phyloP scores from a whole-genome alignment of 2,113 vertebrate species.

The Heterotilapia buettikoferi region DNA sequence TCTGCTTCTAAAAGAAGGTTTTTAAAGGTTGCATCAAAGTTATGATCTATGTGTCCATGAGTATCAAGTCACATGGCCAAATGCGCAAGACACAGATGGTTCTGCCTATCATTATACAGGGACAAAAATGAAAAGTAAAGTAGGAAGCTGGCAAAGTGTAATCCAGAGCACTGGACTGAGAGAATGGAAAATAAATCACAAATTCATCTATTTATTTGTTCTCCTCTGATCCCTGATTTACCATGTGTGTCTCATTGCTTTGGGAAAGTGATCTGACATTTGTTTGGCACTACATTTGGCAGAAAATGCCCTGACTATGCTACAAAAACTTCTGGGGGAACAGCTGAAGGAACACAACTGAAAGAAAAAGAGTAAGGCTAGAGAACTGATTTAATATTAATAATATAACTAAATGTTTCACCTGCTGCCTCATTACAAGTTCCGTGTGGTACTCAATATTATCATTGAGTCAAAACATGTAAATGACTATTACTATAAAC shows the following conservation, averaged over 20 bases:
- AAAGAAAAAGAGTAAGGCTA: not conserved
- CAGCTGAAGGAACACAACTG: not conserved
- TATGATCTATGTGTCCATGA: not conserved
- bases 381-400: not conserved
- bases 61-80: not conserved
- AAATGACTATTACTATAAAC: not conserved
- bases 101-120: not conserved
- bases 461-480: not conserved
- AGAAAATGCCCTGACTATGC: not conserved
- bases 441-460: not conserved
- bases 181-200: not conserved
- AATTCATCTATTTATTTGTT: not conserved
- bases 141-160: not conserved
- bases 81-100: not conserved
- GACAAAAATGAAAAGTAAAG: not conserved
- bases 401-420: not conserved
- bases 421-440: not conserved
- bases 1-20: not conserved
- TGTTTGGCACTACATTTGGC: not conserved
- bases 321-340: not conserved
- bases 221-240: not conserved
- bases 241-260: not conserved
- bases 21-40: not conserved
- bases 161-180: not conserved
- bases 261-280: not conserved